phyloP scores from a whole-genome alignment of 2,113 vertebrate genomes.

The Capreolus pygargus region DNA sequence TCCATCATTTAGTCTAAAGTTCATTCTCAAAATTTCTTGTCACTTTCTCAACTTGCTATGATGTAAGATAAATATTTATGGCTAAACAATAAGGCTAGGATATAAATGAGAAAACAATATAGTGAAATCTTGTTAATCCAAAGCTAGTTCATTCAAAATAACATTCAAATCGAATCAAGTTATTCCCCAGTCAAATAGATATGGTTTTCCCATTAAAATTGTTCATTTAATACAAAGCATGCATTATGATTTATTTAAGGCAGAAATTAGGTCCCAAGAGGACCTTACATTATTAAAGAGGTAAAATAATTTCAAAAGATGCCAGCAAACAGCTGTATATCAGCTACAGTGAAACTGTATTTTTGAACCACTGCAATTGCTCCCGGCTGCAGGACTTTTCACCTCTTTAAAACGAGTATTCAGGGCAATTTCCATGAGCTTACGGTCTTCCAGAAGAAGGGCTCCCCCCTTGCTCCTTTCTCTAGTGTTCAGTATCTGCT shows the following conservation, averaged over 20 bases:
- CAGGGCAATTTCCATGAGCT: neutral
- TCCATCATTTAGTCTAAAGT: neutral
- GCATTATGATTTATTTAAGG: slow-evolving; percentile 74
- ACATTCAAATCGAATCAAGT: slow-evolving; percentile 67
- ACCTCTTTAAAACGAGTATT: neutral
- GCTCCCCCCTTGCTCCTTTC: neutral
- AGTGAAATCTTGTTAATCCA: slow-evolving; percentile 43
- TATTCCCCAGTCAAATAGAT: slow-evolving; percentile 67
- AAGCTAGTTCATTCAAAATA: slow-evolving; percentile 62
- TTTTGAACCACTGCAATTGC: neutral
- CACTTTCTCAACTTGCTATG: slow-evolving; percentile 13
- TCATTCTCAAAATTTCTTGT: neutral
- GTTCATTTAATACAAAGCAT: slow-evolving; percentile 72
- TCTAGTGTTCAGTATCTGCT: neutral
- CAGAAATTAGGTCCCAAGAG: slow-evolving; percentile 63
- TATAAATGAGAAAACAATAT: slow-evolving; percentile 43
- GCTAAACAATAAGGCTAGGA: neutral
- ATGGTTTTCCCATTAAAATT: slow-evolving; percentile 73
- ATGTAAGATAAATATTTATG: slow-evolving; percentile 22
- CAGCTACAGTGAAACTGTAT: slow-evolving; percentile 10
- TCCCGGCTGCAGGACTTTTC: neutral
- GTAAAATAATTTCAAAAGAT: slow-evolving; percentile 51
- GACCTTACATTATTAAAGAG: slow-evolving; percentile 67
- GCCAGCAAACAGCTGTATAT: slow-evolving; percentile 43
- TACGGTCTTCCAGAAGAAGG: neutral